Percentiles rank a stretch among this genome's conserved stretches.
Evolutionary conservation across 2,888 invertebrate species (phyloP).

Genomic region (Phanerotoma sp.): DNA sequence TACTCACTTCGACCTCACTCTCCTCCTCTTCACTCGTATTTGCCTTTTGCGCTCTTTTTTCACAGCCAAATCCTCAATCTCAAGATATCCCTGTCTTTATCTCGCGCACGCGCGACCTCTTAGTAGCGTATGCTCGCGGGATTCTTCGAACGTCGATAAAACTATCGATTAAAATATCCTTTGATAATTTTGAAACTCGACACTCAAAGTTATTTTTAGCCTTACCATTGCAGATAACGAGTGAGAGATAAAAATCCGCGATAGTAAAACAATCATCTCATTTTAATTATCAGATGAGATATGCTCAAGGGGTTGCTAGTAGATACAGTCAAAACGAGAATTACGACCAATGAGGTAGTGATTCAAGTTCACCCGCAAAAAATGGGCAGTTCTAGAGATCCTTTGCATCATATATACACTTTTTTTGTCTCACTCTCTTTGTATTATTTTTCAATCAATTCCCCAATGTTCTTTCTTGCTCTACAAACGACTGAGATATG

Average conservation of each 20-base stretch:
- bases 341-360: constrained; percentile 53
- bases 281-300: too few relatives aligned
- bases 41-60: constrained; percentile 24
- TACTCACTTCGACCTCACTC: constrained; percentile 23
- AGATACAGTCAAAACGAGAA: constrained; percentile 50
- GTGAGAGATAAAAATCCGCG: too few relatives aligned
- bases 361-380: constrained; percentile 56
- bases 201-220: not conserved
- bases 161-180: not conserved
- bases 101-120: constrained; percentile 14
- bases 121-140: not conserved
- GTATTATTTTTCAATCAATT: constrained; percentile 4
- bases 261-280: too few relatives aligned
- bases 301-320: constrained; percentile 40
- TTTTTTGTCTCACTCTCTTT: constrained; percentile 5
- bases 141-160: constrained; percentile 9
- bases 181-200: not conserved
- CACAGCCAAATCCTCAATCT: constrained; percentile 1
- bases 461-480: not conserved
- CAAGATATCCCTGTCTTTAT: constrained; percentile 3
- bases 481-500: not conserved
- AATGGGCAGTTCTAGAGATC: constrained; percentile 53
- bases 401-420: constrained; percentile 22
- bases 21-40: constrained; percentile 16
- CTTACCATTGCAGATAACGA: too few relatives aligned